Percentiles rank a stretch among this genome's conserved stretches.
These are phyloP conservation scores for Malacosoma neustria DNA, from an alignment of 2,888 invertebrate species.

Conservation along the genomic window DNA sequence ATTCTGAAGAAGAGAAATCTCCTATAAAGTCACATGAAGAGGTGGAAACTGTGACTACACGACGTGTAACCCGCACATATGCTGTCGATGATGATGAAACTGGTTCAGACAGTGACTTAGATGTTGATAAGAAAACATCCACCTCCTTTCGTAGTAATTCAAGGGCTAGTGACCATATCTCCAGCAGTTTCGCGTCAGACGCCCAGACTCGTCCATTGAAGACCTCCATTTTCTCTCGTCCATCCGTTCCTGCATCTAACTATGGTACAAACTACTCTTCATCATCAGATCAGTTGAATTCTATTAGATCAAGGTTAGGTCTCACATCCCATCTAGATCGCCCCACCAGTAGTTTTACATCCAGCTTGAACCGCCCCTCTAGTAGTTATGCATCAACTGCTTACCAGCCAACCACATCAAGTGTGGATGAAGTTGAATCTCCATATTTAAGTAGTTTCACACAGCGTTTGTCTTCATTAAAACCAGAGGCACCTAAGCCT, in stretches of 20 bases:
- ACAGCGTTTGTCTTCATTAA: conserved; percentile 69
- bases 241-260: conserved; percentile 45
- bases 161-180: conserved; percentile 58
- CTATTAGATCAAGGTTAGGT: conserved; percentile 74
- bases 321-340: conserved; percentile 58
- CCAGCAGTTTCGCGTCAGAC: conserved; percentile 50
- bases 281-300: conserved; percentile 72
- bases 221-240: conserved; percentile 52
- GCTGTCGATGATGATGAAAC: conserved; percentile 72
- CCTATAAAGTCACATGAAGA: conserved; percentile 60
- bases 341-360: conserved; percentile 41
- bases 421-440: conserved; percentile 74
- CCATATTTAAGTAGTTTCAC: conserved; percentile 84
- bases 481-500: conserved; percentile 47
- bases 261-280: conserved; percentile 37
- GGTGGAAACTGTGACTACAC: conserved; percentile 68
- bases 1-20: conserved; percentile 57
- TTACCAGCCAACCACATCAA: conserved; percentile 51
- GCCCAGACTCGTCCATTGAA: conserved; percentile 46
- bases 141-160: conserved; percentile 49
- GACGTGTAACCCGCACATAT: conserved; percentile 65
- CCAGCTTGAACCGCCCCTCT: conserved; percentile 25
- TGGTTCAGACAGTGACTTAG: conserved; percentile 82
- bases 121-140: conserved; percentile 57
- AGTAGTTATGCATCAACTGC: conserved; percentile 21